Conservation (phyloP, 2,888 invertebrate genomes). For the Crossocerus cetratus region DNA sequence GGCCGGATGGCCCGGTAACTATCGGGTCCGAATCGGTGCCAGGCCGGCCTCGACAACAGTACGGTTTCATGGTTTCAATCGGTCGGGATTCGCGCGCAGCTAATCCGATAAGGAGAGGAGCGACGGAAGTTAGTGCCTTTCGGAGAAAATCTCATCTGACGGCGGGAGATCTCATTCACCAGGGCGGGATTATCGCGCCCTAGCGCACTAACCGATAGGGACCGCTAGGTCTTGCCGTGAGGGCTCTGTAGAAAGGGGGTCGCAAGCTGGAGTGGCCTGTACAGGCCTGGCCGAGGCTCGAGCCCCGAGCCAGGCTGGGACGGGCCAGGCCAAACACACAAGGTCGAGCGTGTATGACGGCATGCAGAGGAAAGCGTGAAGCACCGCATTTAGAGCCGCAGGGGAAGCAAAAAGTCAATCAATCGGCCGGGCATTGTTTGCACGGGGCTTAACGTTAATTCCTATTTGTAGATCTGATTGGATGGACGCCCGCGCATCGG, state of each 20-base stretch:
- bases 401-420: conserved; percentile 72
- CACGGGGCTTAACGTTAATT: conserved; percentile 72
- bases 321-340: background rate
- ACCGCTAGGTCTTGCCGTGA: conserved; percentile 50
- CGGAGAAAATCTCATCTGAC: conserved; percentile 68
- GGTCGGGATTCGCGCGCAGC: conserved; percentile 54
- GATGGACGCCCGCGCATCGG: conserved; percentile 61
- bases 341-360: conserved; percentile 21
- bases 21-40: conserved; percentile 27
- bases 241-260: conserved; percentile 8
- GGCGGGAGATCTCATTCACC: conserved; percentile 68
- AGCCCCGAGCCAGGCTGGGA: background rate
- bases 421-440: conserved; percentile 73
- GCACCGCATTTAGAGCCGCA: conserved; percentile 12
- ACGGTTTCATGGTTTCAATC: conserved; percentile 65
- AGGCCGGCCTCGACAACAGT: conserved; percentile 21
- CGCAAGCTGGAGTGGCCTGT: conserved; percentile 24
- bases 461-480: conserved; percentile 74
- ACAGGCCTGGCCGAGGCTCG: background rate
- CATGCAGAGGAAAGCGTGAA: conserved; percentile 20
- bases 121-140: conserved; percentile 62
- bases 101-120: conserved; percentile 70
- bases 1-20: background rate
- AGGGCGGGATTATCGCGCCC: conserved; percentile 71
- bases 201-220: conserved; percentile 67